Base-by-base conservation (phyloP, 2,888 invertebrate species). In the Nymphalis c-album region DNA sequence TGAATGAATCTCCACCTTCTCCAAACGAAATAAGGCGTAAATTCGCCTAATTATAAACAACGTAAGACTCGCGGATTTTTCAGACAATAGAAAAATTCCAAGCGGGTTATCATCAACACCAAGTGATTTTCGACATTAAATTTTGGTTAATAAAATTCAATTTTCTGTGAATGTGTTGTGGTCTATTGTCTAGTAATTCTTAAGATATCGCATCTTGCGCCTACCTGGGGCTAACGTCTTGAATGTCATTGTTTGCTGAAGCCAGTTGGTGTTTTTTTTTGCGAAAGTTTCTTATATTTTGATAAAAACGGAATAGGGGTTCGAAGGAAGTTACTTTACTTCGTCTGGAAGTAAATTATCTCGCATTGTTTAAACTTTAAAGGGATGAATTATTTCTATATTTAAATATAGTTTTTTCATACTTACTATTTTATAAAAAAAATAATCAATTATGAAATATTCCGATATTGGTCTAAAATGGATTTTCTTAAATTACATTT, bases 141-240 rank as follows among this genome's bases (percentile, higher is more conserved):
- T 17, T 1, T 13, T 59, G 16, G 17, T 6, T 0, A 8, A 64
- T 72, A 78, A 70, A 73, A 72, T 66, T 68, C 48, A 71, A 63
- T 70, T 68, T 76, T 26, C 17, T 31, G 26, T n/a, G 67, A 45
- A 48, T 68, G 62, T 60, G 22, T 18, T 17, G 45, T 31, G 48
- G 18, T 10, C 72, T 70, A 76, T 83, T 80, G 80, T 82, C 73
- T 70, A 40, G 66, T 69, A 74, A 84, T 87, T 87, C 90, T 89
- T 87, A 89, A 88, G 89, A 85, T 83, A 83, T 85, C 80, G 82
- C 88, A 90, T 91, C 90, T 91, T 90, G 85, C 85, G 76, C 78
- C 79, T 90, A 91, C 91, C 91, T 91, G 91, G 77, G 77, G 77
- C 71, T 59, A 76, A 63, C 75, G 77, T 79, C 77, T 79, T 79